Percentiles rank a stretch among this genome's conserved stretches.
Evolutionary conservation across 1,140 invertebrate genomes (phyloP).

Genomic region (Aphidius ervi): DNA sequence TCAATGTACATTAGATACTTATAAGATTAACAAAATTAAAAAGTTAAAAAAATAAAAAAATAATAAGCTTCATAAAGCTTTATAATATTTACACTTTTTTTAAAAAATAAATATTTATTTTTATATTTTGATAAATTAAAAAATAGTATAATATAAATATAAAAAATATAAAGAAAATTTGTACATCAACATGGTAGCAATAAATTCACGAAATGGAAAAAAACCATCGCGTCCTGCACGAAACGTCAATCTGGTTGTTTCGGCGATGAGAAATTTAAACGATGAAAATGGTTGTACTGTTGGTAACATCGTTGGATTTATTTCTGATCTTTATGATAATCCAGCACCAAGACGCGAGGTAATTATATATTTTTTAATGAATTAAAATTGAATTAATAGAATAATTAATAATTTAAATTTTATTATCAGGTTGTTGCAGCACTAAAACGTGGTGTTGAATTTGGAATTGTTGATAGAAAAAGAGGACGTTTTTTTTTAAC

Average conservation of each 20-base stretch:
- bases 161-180: background rate
- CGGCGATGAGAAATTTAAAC: conserved; percentile 28
- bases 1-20: no score
- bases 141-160: background rate
- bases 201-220: conserved; percentile 12
- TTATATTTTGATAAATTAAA: background rate
- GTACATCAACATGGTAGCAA: conserved; percentile 13
- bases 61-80: background rate
- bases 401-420: no score
- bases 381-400: background rate
- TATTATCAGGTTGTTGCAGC: conserved; percentile 26
- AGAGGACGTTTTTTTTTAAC: conserved; percentile 27
- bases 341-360: conserved; percentile 26
- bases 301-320: conserved; percentile 30
- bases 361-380: conserved; percentile 6
- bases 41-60: conserved; percentile 1
- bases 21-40: no score
- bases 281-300: conserved; percentile 27
- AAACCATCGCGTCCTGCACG: conserved; percentile 18
- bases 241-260: conserved; percentile 27
- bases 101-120: background rate
- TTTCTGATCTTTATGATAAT: conserved; percentile 16
- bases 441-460: conserved; percentile 30
- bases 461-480: conserved; percentile 28
- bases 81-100: background rate